Conservation (phyloP, 2,888 invertebrate genomes). For the Ditylenchus weischeri region DNA sequence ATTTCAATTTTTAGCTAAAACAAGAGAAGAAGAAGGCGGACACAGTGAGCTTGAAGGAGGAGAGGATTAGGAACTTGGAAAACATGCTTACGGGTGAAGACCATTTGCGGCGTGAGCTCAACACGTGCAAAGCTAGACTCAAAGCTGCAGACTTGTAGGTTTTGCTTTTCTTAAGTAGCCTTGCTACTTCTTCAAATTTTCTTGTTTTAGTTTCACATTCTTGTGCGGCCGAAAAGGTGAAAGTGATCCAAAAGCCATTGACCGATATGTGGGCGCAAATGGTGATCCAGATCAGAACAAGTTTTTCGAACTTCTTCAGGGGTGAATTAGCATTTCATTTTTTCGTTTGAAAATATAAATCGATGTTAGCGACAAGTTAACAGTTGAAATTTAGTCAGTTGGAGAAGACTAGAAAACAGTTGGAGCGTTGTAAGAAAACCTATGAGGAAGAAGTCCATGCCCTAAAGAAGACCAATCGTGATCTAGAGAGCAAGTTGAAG, state of each 20-base stretch:
- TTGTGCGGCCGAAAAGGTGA: background rate
- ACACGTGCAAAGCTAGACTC: background rate
- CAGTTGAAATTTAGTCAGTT: background rate
- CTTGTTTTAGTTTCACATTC: conserved; percentile 9
- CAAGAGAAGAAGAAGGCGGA: conserved; percentile 10
- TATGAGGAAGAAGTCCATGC: background rate
- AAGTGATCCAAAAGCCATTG: background rate
- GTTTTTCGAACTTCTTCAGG: conserved; percentile 8
- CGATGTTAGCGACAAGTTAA: background rate
- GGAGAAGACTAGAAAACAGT: background rate
- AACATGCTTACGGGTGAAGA: conserved; percentile 7
- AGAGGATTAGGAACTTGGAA: conserved; percentile 8
- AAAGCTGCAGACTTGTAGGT: conserved; percentile 14
- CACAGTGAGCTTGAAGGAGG: conserved; percentile 9
- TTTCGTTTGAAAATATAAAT: background rate
- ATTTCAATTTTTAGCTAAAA: conserved; percentile 11
- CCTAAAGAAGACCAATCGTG: background rate
- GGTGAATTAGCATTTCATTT: background rate
- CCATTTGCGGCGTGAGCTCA: conserved; percentile 4
- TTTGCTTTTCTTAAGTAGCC: background rate
- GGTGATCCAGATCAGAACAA: conserved; percentile 13
- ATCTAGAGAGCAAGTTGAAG: background rate
- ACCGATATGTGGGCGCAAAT: background rate
- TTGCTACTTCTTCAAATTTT: background rate
- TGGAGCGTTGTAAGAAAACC: background rate